Evolutionary conservation across 2,888 invertebrate species (phyloP), one percentile per base, ranked within the genome.

Genomic region (Eupeodes latifasciatus): DNA sequence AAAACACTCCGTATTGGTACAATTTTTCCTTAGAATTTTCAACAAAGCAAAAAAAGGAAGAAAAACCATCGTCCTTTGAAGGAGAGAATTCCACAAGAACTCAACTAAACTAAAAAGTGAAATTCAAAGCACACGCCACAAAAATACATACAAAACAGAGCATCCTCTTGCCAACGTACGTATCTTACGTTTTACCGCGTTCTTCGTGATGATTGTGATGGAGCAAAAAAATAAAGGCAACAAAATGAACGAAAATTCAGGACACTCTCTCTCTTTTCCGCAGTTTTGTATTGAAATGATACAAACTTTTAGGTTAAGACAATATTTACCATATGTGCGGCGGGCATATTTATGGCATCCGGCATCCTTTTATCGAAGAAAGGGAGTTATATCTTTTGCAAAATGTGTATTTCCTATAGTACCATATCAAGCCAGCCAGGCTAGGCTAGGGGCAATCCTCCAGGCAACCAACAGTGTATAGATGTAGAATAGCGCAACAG

Each of bases 241-340:
- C 44, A 69, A 51, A 51, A 11, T n/a, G 61, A 53, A 61, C 12
- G 61, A 75, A 75, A 51, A 88, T 81, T 66, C 87, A 57, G 77
- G 77, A 88, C 77, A 81, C 66, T 49, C 27, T 12, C 12, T 40
- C 40, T 40, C 27, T 34, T 12, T 53, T 16, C 5, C 11, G 19
- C 27, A 66, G 71, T 49, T 12, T 40, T 55, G 71, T 27, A 71
- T 40, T 40, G 40, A 40, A 40, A 84, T 74, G 72, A 3, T 27
- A 27, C 69, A 81, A 88, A 88, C 77, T 88, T 88, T 90, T 90
- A 89, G 90, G 90, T 90, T 90, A 90, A 90, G 90, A 90, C 90
- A 90, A 90, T 90, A 90, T 90, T 90, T 90, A 84, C 90, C 90
- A 90, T 88, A 90, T 90, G 90, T 90, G 90, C 85, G 86, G 27